Evolutionary conservation across 2,888 invertebrate species (phyloP).

Genomic region (Scaptomyza reducta): DNA sequence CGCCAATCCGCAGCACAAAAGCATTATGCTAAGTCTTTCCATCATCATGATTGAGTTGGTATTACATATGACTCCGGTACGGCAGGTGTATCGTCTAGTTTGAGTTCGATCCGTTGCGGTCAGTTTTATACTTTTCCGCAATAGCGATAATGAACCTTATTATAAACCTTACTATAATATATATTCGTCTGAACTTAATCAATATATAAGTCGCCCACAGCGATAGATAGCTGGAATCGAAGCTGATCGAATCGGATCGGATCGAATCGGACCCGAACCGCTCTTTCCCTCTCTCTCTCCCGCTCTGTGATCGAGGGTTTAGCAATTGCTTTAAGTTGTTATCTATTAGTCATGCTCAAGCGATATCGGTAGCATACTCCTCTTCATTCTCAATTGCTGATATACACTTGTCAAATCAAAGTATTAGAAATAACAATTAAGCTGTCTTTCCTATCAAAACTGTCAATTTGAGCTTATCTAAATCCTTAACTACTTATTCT

Average conservation of each 20-base stretch:
- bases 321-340: neutral
- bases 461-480: too few species aligned
- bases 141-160: neutral
- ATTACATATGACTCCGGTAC: neutral
- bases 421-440: neutral
- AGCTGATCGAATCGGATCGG: too few species aligned
- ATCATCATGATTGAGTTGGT: neutral
- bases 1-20: slow-evolving; percentile 10
- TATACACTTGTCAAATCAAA: too few species aligned
- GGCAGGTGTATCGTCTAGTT: neutral
- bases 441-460: neutral
- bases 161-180: neutral
- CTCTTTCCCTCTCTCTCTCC: too few species aligned
- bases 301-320: neutral
- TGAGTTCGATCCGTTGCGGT: neutral
- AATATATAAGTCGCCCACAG: neutral
- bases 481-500: too few species aligned
- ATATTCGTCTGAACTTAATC: slow-evolving; percentile 17
- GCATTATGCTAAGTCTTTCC: neutral
- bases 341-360: neutral
- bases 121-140: slow-evolving; percentile 20
- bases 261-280: too few species aligned
- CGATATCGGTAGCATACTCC: neutral
- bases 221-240: slow-evolving; percentile 1
- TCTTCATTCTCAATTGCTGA: neutral